phyloP scores from a whole-genome alignment of 2,113 vertebrate genomes.

The Ophthalmotilapia sp. region DNA sequence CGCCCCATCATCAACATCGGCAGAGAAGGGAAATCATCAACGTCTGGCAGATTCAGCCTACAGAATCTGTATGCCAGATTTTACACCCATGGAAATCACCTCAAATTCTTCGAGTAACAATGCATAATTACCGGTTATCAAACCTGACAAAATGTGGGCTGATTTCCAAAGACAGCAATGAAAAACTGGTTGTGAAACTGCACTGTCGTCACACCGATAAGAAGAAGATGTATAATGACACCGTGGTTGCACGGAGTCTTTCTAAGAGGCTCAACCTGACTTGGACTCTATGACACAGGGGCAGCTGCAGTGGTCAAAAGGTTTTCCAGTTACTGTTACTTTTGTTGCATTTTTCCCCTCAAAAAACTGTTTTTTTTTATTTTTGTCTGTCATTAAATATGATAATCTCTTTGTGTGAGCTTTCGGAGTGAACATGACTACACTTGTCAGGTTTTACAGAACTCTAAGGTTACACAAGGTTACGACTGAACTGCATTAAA shows the following conservation, averaged over 20 bases:
- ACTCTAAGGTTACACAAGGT: not conserved
- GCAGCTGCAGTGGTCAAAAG: not conserved
- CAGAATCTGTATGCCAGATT: not conserved
- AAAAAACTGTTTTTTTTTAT: fast-evolving
- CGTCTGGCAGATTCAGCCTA: not conserved
- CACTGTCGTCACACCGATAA: not conserved
- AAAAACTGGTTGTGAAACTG: not conserved
- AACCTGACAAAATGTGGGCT: not conserved
- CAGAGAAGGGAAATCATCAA: not conserved
- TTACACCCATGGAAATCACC: not conserved
- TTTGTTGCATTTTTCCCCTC: not conserved
- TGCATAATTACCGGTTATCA: not conserved
- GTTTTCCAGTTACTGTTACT: not conserved
- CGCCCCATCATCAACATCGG: not conserved
- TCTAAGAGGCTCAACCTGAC: not conserved
- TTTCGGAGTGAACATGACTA: not conserved
- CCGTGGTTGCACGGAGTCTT: not conserved
- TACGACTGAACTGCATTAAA: not conserved
- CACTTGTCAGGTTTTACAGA: not conserved
- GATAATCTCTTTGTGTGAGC: not conserved
- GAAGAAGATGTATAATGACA: not conserved
- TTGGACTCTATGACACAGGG: not conserved
- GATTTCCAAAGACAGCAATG: not conserved
- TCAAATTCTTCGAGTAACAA: not conserved
- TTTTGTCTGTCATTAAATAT: not conserved